These are phyloP conservation scores for Cynaeus angustus DNA, from an alignment of 2,888 invertebrate genomes.

Conservation along the genomic window DNA sequence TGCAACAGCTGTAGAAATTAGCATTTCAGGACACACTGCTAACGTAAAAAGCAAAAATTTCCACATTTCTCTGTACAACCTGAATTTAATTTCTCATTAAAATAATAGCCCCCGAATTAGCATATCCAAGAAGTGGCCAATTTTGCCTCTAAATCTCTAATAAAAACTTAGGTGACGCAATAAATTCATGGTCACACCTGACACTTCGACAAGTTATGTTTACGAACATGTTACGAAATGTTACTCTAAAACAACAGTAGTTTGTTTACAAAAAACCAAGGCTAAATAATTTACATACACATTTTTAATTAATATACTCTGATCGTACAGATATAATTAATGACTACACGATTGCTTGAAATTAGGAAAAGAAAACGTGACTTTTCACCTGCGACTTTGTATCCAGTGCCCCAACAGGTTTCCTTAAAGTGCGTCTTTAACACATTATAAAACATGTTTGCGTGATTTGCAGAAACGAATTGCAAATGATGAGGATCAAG, in stretches of 20 bases:
- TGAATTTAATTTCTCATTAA: no score
- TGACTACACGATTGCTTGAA: no score
- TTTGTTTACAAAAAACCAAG: constrained; percentile 11
- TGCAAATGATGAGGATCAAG: constrained; percentile 12
- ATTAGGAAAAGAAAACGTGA: no score
- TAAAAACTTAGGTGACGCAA: constrained; percentile 3
- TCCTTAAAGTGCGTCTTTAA: constrained; percentile 1
- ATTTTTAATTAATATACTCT: background rate
- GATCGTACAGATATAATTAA: background rate
- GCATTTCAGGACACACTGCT: no score
- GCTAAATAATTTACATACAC: background rate
- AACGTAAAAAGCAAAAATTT: no score
- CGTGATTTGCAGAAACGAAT: constrained; percentile 8
- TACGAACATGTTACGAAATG: constrained; percentile 11
- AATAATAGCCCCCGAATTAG: no score
- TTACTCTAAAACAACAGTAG: constrained; percentile 7
- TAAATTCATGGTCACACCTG: constrained; percentile 10
- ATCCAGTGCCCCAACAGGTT: no score
- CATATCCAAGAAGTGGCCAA: no score
- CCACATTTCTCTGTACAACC: no score
- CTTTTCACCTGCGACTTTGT: no score
- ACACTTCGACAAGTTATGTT: constrained; percentile 9
- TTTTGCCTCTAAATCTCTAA: no score
- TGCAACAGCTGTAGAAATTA: no score
- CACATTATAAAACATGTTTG: constrained; percentile 10